Evolutionary conservation across 2,113 vertebrate genomes (phyloP), one percentile per base, ranked within the genome.

Genomic region (Dromaius novaehollandiae): DNA sequence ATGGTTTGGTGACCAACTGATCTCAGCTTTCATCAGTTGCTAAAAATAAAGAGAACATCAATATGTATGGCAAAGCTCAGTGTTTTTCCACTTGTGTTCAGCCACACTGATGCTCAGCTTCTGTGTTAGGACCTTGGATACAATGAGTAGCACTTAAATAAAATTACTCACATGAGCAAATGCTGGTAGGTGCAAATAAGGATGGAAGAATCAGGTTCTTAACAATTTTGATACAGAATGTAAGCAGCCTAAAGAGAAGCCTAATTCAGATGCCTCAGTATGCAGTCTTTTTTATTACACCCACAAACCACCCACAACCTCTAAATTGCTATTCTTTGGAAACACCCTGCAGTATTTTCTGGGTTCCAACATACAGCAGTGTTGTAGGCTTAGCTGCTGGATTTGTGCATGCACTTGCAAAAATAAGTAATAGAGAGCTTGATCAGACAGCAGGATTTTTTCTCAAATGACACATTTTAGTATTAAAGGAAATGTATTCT

Each of bases 401-500:
- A 89, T 96, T 78, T 82, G 81, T 92, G 88, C 96, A 88, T 89
- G 75, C 85, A 90, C 81, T 96, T 89, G 92, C 92, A 94, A 90
- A 94, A 95, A 92, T 96, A 93, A 94, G 90, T 89, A 97, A 97
- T 65, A 63, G 86, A 93, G 86, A 96, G 75, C 89, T 96, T 96
- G 93, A 96, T 96, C 87, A 94, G 94, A 75, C 94, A 95, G 89
- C 82, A 89, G 86, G 82, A 95, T 85, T 95, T 97, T 96, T 94
- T 13, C 86, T 97, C 91, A 95, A 96, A 97, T 96, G 94, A 94
- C 96, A 97, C 93, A 95, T 94, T 97, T 97, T 93, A 88, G 61
- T 92, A 95, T 97, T 95, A 96, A 97, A 97, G 93, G 92, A 95
- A 97, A 96, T 69, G 51, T 79, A 91, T 95, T 98, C 96, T 93